Evolutionary conservation across 2,888 invertebrate species (phyloP).

Genomic region (Sturmia bella): DNA sequence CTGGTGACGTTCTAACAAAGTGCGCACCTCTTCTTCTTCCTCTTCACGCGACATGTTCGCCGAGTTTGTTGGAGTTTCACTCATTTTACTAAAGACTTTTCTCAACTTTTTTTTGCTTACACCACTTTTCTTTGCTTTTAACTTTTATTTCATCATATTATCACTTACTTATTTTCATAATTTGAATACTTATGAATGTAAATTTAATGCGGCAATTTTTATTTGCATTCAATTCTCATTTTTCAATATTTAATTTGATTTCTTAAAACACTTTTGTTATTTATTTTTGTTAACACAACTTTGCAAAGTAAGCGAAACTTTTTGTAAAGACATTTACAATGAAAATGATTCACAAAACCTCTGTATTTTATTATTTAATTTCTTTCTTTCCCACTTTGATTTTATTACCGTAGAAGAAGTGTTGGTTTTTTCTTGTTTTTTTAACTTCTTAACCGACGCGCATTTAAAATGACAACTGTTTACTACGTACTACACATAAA

Average conservation of each 20-base stretch:
- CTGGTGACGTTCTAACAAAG: conserved; percentile 85
- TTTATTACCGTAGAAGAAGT: conserved; percentile 5
- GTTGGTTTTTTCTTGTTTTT: conserved; percentile 42
- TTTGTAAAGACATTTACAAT: conserved; percentile 1
- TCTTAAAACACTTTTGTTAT: not conserved
- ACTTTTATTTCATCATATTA: conserved; percentile 36
- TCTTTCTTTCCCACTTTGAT: conserved; percentile 22
- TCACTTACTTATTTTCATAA: too few species aligned
- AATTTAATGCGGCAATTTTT: not conserved
- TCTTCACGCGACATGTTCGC: conserved; percentile 79
- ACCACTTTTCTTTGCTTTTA: not conserved
- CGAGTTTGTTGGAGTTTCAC: conserved; percentile 60
- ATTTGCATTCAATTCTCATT: conserved; percentile 11
- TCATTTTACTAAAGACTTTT: conserved; percentile 41
- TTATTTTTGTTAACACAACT: conserved; percentile 1
- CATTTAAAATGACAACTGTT: conserved; percentile 37
- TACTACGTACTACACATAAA: conserved; percentile 12
- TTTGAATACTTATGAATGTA: not conserved
- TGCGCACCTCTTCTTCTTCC: conserved; percentile 83
- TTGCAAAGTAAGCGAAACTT: conserved; percentile 27
- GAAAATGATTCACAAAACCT: conserved; percentile 43
- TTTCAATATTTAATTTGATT: not conserved
- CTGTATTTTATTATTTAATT: conserved; percentile 38
- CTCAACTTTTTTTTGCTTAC: conserved; percentile 2
- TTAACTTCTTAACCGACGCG: conserved; percentile 55